phyloP scores from a whole-genome alignment of 2,888 invertebrate species.

The Cosmorhoe ocellata region DNA sequence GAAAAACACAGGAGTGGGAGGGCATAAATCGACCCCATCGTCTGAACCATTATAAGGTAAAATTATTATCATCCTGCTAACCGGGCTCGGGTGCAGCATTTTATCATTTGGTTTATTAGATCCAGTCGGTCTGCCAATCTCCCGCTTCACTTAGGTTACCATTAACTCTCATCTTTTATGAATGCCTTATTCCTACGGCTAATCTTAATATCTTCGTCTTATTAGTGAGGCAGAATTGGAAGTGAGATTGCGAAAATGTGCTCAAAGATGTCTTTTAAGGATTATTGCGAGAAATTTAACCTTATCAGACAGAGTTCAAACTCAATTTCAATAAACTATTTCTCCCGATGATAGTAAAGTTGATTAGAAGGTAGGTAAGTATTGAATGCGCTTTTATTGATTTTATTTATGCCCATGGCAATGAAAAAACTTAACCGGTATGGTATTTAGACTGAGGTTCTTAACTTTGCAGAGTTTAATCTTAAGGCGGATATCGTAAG shows the following conservation, averaged over 20 bases:
- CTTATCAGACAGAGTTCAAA: too few species aligned
- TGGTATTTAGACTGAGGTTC: slow-evolving; percentile 26
- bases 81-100: slow-evolving; percentile 45
- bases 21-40: slow-evolving; percentile 55
- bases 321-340: too few species aligned
- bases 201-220: too few species aligned
- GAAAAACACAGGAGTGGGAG: slow-evolving; percentile 59
- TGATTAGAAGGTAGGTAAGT: too few species aligned
- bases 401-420: slow-evolving; percentile 13
- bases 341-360: too few species aligned
- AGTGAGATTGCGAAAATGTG: too few species aligned
- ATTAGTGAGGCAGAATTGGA: too few species aligned
- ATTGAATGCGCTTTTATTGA: background rate
- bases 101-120: slow-evolving; percentile 54
- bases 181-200: too few species aligned
- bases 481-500: slow-evolving; percentile 45
- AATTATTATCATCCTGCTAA: slow-evolving; percentile 64
- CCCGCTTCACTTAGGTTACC: background rate
- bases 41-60: slow-evolving; percentile 54
- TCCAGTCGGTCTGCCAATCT: slow-evolving; percentile 20
- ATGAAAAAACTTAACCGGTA: too few species aligned
- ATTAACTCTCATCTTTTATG: too few species aligned
- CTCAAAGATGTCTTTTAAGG: too few species aligned
- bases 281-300: too few species aligned
- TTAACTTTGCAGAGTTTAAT: slow-evolving; percentile 34